Conservation (phyloP, 2,113 vertebrate species). For the Axis porcinus region DNA sequence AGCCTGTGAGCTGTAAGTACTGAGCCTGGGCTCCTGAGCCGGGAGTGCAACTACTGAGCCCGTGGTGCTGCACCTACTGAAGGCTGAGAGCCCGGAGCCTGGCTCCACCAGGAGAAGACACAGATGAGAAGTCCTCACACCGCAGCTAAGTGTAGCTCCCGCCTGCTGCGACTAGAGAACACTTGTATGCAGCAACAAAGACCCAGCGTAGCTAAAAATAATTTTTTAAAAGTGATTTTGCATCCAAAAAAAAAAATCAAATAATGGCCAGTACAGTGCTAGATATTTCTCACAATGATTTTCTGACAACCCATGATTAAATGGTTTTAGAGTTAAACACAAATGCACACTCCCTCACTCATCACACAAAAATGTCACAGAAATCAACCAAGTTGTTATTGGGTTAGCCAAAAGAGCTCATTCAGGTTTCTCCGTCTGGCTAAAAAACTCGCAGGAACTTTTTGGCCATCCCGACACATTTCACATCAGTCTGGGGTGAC, state of each 20-base stretch:
- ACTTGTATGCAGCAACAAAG: not conserved
- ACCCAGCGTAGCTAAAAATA: not conserved
- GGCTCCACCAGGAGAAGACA: not conserved
- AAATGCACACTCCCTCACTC: not conserved
- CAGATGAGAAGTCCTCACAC: not conserved
- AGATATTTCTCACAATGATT: not conserved
- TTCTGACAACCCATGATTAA: not conserved
- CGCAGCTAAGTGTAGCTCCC: not conserved
- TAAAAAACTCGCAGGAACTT: not conserved
- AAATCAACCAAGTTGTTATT: not conserved
- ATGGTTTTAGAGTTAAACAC: not conserved
- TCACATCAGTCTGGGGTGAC: not conserved
- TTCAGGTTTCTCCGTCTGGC: not conserved
- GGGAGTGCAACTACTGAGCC: not conserved
- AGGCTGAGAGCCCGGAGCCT: fast-evolving
- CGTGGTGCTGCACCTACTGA: not conserved
- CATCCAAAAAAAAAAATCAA: not conserved
- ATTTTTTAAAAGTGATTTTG: not conserved
- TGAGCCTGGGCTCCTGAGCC: not conserved
- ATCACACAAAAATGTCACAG: not conserved
- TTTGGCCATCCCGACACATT: not conserved
- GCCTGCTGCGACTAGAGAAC: not conserved
- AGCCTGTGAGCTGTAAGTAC: not conserved
- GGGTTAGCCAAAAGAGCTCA: not conserved
- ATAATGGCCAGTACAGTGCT: not conserved